These are phyloP conservation scores for Leptosomus discolor DNA, from an alignment of 2,113 vertebrate genomes.

Conservation along the genomic window DNA sequence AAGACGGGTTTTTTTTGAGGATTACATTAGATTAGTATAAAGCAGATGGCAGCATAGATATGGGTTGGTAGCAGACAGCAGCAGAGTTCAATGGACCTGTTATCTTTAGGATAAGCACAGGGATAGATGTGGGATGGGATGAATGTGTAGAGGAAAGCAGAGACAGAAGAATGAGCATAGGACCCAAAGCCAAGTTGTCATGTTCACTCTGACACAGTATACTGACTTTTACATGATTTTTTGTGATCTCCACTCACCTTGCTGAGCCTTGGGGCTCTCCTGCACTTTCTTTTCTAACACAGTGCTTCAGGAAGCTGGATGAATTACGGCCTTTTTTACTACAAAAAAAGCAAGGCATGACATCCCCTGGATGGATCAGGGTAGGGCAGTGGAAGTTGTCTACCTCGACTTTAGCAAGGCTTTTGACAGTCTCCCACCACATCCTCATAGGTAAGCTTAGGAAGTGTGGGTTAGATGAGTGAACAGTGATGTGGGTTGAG, in stretches of 20 bases:
- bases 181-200: background rate
- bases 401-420: too few species aligned
- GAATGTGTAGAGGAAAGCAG: background rate
- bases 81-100: background rate
- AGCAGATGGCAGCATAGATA: background rate
- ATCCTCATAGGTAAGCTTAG: too few species aligned
- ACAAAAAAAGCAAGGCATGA: background rate
- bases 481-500: too few species aligned
- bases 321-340: background rate
- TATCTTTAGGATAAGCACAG: background rate
- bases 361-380: too few species aligned
- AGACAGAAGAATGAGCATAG: background rate
- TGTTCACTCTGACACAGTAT: background rate
- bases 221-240: background rate
- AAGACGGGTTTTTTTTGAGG: background rate
- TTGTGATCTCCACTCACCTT: background rate
- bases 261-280: background rate
- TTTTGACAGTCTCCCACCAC: too few species aligned
- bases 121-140: background rate
- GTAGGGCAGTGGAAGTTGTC: too few species aligned
- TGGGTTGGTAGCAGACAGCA: background rate
- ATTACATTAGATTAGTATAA: background rate
- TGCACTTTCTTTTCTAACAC: background rate
- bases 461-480: too few species aligned
- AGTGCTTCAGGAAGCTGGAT: background rate